Conservation (phyloP, 2,113 vertebrate genomes). For the Psilopogon haemacephalus region DNA sequence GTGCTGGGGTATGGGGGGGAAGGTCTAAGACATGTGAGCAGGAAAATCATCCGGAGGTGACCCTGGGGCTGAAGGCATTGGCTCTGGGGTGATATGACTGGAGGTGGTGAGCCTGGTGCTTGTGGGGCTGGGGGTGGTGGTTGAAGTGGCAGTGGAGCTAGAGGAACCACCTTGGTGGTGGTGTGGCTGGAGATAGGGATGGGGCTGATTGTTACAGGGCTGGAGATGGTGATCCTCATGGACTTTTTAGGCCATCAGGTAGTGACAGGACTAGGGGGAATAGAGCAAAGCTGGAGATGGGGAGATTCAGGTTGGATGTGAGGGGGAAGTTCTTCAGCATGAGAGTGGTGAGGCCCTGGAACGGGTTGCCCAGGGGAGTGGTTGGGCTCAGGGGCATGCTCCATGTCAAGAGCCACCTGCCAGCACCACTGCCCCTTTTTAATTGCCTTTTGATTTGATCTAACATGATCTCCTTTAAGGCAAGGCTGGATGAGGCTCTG, state of each 20-base stretch:
- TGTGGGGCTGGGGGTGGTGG: not conserved
- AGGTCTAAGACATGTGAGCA: rapidly evolving
- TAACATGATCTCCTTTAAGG: conserved; percentile 61
- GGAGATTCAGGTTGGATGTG: too few species aligned
- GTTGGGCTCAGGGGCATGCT: not conserved
- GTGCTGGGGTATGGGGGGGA: rapidly evolving
- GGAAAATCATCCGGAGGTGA: not conserved
- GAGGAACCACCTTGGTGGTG: too few species aligned
- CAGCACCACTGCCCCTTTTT: not conserved
- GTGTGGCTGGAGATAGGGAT: not conserved
- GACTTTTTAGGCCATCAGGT: too few species aligned
- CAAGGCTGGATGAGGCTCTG: too few species aligned
- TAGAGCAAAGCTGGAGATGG: too few species aligned
- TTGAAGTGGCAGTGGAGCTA: not conserved
- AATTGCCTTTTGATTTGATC: conserved; percentile 71
- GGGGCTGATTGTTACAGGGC: not conserved
- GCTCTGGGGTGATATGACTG: not conserved
- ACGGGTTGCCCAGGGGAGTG: too few species aligned
- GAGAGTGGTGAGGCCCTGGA: too few species aligned
- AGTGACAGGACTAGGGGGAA: too few species aligned
- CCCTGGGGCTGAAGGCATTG: not conserved
- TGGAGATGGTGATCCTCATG: not conserved
- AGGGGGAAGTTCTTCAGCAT: too few species aligned
- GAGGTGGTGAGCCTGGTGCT: not conserved
- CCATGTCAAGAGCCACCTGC: not conserved